Conservation (phyloP, 1,140 invertebrate species). For the Drosophila arizonae region DNA sequence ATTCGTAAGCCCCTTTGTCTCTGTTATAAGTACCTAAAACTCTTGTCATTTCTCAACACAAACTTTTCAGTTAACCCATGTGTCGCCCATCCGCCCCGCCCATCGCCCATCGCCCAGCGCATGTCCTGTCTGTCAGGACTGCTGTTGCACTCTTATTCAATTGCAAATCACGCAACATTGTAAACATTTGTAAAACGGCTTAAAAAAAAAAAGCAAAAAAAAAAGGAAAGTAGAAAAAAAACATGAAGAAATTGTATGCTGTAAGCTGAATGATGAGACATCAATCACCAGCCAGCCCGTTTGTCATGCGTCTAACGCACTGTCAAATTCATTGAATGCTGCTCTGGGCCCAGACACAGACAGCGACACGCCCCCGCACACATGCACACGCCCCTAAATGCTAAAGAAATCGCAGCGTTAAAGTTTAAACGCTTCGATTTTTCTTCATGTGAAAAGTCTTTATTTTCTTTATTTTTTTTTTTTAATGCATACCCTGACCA, state of each 20-base stretch:
- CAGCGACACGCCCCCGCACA: slow-evolving; percentile 21
- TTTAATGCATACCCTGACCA: too few relatives aligned
- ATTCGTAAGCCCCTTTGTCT: background rate
- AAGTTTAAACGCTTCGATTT: slow-evolving; percentile 63
- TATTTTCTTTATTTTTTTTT: background rate
- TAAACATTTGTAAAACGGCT: slow-evolving; percentile 80
- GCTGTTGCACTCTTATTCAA: slow-evolving; percentile 64
- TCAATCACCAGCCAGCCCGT: slow-evolving; percentile 71
- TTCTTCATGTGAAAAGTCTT: slow-evolving; percentile 42
- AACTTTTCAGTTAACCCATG: slow-evolving; percentile 18
- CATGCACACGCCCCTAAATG: slow-evolving; percentile 28
- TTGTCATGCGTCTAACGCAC: slow-evolving; percentile 69
- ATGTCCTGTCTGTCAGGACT: slow-evolving; percentile 5
- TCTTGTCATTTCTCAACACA: slow-evolving; percentile 1
- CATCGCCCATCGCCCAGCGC: background rate
- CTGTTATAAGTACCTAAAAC: background rate
- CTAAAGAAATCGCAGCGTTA: slow-evolving; percentile 56
- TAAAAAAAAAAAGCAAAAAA: slow-evolving; percentile 40
- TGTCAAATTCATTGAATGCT: slow-evolving; percentile 72
- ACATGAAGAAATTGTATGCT: slow-evolving; percentile 48
- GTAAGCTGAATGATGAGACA: slow-evolving; percentile 75
- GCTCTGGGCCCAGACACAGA: slow-evolving; percentile 28
- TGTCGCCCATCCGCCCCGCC: background rate
- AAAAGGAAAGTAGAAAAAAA: background rate
- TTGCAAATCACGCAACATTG: slow-evolving; percentile 81